A percentile compares a stretch with the other conserved stretches of the same genome.
Evolutionary conservation across 2,888 invertebrate species (phyloP).

Genomic region (Hyalella azteca): DNA sequence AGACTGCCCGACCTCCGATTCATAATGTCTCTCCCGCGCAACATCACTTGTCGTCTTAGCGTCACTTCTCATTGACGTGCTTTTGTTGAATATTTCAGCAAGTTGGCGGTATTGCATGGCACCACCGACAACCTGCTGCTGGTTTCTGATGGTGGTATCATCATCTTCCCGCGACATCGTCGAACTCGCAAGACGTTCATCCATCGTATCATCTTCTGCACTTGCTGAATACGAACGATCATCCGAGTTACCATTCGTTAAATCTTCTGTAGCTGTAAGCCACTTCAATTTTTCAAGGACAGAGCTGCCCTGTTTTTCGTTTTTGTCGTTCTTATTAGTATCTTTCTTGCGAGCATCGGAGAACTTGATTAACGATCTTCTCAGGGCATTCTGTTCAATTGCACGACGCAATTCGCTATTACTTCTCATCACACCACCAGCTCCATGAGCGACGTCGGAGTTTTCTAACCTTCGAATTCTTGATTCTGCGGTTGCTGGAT

Average conservation of each 20-base stretch:
- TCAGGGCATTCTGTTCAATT: conserved; percentile 81
- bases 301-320: conserved; percentile 70
- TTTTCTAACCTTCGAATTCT: conserved; percentile 52
- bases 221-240: background rate
- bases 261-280: conserved; percentile 67
- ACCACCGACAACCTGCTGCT: conserved; percentile 46
- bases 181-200: background rate
- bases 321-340: conserved; percentile 67
- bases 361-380: conserved; percentile 76
- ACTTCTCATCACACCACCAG: conserved; percentile 59
- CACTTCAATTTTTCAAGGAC: conserved; percentile 84
- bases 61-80: conserved; percentile 52
- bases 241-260: conserved; percentile 49
- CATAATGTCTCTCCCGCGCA: conserved; percentile 59
- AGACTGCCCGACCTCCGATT: conserved; percentile 51
- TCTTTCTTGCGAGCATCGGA: conserved; percentile 68
- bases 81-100: conserved; percentile 57
- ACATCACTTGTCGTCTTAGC: conserved; percentile 59
- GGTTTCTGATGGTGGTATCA: background rate
- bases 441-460: conserved; percentile 53
- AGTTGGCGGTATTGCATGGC: conserved; percentile 53
- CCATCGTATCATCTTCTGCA: conserved; percentile 39
- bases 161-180: background rate
- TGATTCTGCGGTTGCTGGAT: conserved; percentile 53
- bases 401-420: conserved; percentile 71